Evolutionary conservation across 2,888 invertebrate genomes (phyloP).

Genomic region (Catocala sponsa): DNA sequence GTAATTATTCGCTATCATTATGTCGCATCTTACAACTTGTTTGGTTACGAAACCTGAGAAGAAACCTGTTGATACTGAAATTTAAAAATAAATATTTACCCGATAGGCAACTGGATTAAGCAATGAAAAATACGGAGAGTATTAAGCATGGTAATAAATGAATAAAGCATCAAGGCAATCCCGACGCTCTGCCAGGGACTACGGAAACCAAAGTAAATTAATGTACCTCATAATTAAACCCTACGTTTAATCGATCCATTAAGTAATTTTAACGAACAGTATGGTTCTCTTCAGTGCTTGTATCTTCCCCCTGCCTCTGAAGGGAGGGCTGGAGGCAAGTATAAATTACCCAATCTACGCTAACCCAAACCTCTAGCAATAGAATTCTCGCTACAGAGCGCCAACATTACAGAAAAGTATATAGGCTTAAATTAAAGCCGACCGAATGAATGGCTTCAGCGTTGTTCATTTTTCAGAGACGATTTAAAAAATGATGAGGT

Average conservation of each 20-base stretch:
- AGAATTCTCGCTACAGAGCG: slow-evolving; percentile 79
- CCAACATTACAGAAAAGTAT: slow-evolving; percentile 79
- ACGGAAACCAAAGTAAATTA: slow-evolving; percentile 60
- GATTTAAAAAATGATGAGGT: slow-evolving; percentile 38
- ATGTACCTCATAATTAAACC: slow-evolving; percentile 74
- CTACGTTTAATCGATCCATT: slow-evolving; percentile 80
- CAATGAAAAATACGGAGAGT: slow-evolving; percentile 42
- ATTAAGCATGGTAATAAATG: slow-evolving; percentile 49
- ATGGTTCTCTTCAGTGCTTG: slow-evolving; percentile 74
- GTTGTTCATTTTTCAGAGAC: slow-evolving; percentile 49
- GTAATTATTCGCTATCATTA: slow-evolving; percentile 67
- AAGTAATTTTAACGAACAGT: slow-evolving; percentile 82
- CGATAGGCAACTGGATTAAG: slow-evolving; percentile 44
- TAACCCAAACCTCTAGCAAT: slow-evolving; percentile 83
- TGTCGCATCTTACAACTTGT: slow-evolving; percentile 55
- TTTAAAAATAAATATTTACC: slow-evolving; percentile 34
- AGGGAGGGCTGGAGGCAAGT: slow-evolving; percentile 77
- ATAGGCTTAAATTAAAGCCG: slow-evolving; percentile 77
- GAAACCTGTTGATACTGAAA: slow-evolving; percentile 52
- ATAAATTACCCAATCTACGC: slow-evolving; percentile 87
- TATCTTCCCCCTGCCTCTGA: slow-evolving; percentile 63
- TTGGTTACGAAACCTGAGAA: slow-evolving; percentile 45
- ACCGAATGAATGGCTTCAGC: slow-evolving; percentile 69
- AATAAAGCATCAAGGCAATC: slow-evolving; percentile 51
- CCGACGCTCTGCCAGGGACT: slow-evolving; percentile 40